Percentiles rank a stretch among this genome's conserved stretches.
Evolutionary conservation across 2,113 vertebrate species (phyloP).

Genomic region (Pachycephala philippinensis): DNA sequence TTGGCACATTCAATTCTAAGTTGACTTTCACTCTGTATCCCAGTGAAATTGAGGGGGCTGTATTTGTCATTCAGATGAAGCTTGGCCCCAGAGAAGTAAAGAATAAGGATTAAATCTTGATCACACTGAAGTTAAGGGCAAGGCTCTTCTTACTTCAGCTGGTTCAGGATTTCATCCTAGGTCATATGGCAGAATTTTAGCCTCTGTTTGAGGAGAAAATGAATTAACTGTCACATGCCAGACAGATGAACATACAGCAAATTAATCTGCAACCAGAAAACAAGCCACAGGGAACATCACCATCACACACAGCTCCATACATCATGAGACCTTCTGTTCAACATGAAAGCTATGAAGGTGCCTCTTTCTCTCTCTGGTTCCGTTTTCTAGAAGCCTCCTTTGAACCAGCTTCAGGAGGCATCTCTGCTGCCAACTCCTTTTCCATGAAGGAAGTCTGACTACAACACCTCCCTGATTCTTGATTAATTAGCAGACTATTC

Average conservation of each 20-base stretch:
- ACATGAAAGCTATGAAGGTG: neutral
- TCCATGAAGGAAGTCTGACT: neutral
- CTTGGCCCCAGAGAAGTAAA: neutral
- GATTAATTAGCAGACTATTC: neutral
- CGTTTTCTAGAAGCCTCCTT: neutral
- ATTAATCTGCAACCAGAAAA: conserved; percentile 54
- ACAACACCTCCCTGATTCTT: neutral
- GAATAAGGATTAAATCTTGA: neutral
- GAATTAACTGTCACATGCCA: conserved; percentile 68
- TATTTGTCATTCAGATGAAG: neutral
- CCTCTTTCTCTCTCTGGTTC: neutral
- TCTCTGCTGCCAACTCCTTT: neutral
- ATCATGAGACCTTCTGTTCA: conserved; percentile 38
- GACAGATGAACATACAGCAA: conserved; percentile 64
- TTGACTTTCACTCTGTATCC: neutral
- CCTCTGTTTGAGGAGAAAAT: conserved; percentile 61
- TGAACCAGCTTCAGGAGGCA: neutral
- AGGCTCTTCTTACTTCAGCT: neutral
- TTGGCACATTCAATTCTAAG: neutral
- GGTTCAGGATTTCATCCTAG: neutral
- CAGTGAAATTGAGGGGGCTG: neutral
- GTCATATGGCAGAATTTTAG: conserved; percentile 12
- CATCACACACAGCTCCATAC: conserved; percentile 20
- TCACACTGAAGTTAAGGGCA: neutral
- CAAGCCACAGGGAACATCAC: conserved; percentile 43